These are phyloP conservation scores for Microdon myrmicae DNA, from an alignment of 2,888 invertebrate genomes.

Conservation along the genomic window DNA sequence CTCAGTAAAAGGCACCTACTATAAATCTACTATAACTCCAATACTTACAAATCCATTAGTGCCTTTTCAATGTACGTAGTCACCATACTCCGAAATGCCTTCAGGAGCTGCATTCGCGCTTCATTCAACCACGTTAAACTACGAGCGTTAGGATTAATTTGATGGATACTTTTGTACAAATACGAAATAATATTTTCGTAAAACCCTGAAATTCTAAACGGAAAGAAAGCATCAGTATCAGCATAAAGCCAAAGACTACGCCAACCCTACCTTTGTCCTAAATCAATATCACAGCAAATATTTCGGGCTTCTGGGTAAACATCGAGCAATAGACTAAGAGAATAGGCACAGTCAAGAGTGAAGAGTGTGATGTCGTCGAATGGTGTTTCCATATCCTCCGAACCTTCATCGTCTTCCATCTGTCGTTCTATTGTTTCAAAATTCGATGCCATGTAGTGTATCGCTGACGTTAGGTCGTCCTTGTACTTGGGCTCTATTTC, in stretches of 20 bases:
- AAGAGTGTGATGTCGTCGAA: slow-evolving; percentile 77
- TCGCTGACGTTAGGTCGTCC: slow-evolving; percentile 70
- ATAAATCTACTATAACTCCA: background rate
- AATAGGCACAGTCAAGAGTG: slow-evolving; percentile 76
- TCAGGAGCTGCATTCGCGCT: slow-evolving; percentile 67
- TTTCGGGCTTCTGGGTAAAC: slow-evolving; percentile 71
- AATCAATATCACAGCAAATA: slow-evolving; percentile 71
- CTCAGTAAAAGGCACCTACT: background rate
- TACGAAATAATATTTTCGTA: slow-evolving; percentile 81
- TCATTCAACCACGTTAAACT: slow-evolving; percentile 62
- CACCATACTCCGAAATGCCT: slow-evolving; percentile 66
- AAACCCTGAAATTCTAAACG: slow-evolving; percentile 67
- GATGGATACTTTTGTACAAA: slow-evolving; percentile 74
- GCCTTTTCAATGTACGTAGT: slow-evolving; percentile 63
- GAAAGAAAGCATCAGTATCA: background rate
- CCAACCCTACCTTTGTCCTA: slow-evolving; percentile 68
- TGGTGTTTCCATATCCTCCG: slow-evolving; percentile 59
- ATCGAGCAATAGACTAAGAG: slow-evolving; percentile 76
- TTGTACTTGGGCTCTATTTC: slow-evolving; percentile 70
- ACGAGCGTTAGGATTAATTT: slow-evolving; percentile 58
- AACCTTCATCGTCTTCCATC: slow-evolving; percentile 57
- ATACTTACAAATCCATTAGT: slow-evolving; percentile 63
- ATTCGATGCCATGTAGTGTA: slow-evolving; percentile 70
- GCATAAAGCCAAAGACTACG: background rate
- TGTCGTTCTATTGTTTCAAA: slow-evolving; percentile 62